Conservation (phyloP, 2,888 invertebrate genomes). For the Drosophila hamatofila region DNA sequence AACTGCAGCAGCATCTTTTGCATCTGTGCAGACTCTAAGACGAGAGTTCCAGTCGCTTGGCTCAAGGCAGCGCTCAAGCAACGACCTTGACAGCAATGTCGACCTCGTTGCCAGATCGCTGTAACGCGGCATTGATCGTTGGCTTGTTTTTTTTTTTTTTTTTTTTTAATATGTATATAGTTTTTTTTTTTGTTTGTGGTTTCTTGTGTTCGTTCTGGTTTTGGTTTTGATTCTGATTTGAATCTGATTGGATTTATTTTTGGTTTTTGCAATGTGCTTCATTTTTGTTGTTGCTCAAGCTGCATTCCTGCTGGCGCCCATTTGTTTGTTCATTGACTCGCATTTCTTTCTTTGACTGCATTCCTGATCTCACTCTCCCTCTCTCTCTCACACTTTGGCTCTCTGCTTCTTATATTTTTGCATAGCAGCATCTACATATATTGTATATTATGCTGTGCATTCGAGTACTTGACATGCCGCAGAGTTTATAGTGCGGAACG, state of each 20-base stretch:
- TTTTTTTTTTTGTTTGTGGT: constrained; percentile 19
- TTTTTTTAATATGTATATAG: too few species aligned
- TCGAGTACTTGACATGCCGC: constrained; percentile 66
- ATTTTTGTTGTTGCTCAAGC: constrained; percentile 26
- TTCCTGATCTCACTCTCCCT: constrained; percentile 23
- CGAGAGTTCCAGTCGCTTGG: constrained; percentile 24
- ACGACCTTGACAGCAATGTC: constrained; percentile 66
- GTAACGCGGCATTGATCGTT: constrained; percentile 40
- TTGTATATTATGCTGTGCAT: constrained; percentile 6
- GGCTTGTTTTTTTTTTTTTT: neutral
- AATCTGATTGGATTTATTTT: constrained; percentile 23
- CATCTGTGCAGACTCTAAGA: constrained; percentile 22
- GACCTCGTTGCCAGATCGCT: constrained; percentile 62
- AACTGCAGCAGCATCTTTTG: constrained; percentile 2
- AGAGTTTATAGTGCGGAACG: constrained; percentile 76
- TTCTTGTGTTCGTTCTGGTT: constrained; percentile 33
- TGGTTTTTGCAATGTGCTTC: neutral
- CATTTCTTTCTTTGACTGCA: constrained; percentile 32
- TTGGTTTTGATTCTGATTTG: constrained; percentile 21
- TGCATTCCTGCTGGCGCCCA: constrained; percentile 69
- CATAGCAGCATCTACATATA: constrained; percentile 28
- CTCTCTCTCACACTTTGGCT: neutral
- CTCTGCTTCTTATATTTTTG: constrained; percentile 8
- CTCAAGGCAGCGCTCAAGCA: constrained; percentile 56
- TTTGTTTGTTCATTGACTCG: constrained; percentile 70